Evolutionary conservation across 64 coral and sea anemone species (phyloP), one percentile per base, ranked within the genome.

Genomic region (Stichodactyla mertensii): DNA sequence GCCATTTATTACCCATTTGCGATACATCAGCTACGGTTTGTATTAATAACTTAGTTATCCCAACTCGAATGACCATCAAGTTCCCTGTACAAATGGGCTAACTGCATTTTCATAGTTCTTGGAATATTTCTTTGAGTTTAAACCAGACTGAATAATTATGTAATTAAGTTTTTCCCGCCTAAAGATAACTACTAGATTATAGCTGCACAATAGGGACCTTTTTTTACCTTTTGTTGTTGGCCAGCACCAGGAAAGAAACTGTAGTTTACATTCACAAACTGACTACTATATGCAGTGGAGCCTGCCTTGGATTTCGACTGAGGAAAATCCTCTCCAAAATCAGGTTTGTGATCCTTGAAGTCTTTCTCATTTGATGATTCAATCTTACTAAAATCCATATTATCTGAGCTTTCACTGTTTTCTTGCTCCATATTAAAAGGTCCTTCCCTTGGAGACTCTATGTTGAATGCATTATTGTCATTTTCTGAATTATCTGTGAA

Each of bases 251-350:
- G 85, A 52, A 92, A 92, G 55, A 92, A 92, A 77, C 85, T 92
- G 85, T 92, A 92, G 80, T 92, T 92, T n/a, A 85, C 85, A 83
- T 85, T 58, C 2, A 83, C 79, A 66, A 87, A 79, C 83, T 92
- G 90, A 28, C 90, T 45, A 45, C 36, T 83, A 62, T 62, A 26
- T 77, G 79, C 4, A 10, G 61, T 67, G 26, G 77, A 7, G 36
- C 83, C 83, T 22, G 83, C 27, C 56, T 85, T 85, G 15, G 83
- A 13, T 62, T 51, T 64, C 10, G 56, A 74, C 69, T 85, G 83
- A 85, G n/a, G 24, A 22, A 52, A 16, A 85, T 56, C 83, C 14
- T 85, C 83, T 36, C 27, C 55, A 61, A 6, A 12, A n/a, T 60
- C 83, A 0, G 0, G 18, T 16, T 28, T 57, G 23, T 57, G 7